Conservation (phyloP, 2,797 vertebrate species). For the Glossophaga mutica region DNA sequence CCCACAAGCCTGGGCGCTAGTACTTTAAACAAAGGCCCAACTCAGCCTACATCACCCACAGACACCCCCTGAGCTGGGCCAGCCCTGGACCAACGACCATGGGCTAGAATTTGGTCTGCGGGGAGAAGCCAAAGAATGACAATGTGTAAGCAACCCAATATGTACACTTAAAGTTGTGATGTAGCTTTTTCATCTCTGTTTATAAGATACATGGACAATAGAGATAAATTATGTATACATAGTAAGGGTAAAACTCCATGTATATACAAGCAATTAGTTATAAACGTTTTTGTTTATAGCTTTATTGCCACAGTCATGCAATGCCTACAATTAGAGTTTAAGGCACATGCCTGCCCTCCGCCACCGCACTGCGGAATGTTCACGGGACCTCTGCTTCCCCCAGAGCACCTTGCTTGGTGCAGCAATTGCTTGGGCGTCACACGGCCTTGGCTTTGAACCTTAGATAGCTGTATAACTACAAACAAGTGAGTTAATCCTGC, state of each 20-base stretch:
- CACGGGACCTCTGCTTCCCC: not conserved
- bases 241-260: not conserved
- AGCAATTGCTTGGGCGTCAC: not conserved
- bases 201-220: not conserved
- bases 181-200: not conserved
- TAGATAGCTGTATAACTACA: not conserved
- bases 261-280: not conserved
- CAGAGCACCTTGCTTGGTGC: not conserved
- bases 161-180: not conserved
- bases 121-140: not conserved
- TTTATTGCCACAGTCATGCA: not conserved
- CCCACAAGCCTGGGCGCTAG: not conserved
- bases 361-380: not conserved
- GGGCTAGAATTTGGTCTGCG: not conserved
- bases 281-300: not conserved
- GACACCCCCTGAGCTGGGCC: not conserved
- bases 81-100: not conserved
- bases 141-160: not conserved
- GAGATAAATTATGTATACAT: not conserved
- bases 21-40: not conserved
- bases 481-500: not conserved
- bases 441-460: not conserved
- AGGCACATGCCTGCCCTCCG: not conserved
- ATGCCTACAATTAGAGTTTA: not conserved
- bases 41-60: not conserved